Percentiles rank a stretch among this genome's conserved stretches.
Evolutionary conservation across 2,797 vertebrate species (phyloP).

Genomic region (Lithobates pipiens): DNA sequence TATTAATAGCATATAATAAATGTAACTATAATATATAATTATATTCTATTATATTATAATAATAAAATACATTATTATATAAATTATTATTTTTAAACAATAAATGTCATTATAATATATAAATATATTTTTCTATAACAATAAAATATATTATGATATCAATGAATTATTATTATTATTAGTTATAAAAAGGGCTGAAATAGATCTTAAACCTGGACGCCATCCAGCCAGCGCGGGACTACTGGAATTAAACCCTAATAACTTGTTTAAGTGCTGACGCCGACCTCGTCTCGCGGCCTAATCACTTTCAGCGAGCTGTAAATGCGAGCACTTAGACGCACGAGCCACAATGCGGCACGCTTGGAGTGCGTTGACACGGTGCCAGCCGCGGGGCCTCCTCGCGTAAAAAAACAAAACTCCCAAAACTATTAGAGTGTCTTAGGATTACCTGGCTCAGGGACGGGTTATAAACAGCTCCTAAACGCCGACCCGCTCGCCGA

Average conservation of each 20-base stretch:
- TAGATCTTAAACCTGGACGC: not conserved
- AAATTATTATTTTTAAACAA: no score
- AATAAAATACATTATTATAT: no score
- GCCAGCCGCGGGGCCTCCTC: not conserved
- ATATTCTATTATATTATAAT: no score
- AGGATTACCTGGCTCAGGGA: not conserved
- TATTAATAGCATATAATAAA: no score
- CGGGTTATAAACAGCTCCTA: slow-evolving; percentile 9
- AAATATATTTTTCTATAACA: no score
- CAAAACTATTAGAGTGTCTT: not conserved
- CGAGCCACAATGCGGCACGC: not conserved
- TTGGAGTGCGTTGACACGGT: not conserved
- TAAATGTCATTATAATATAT: no score
- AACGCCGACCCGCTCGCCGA: slow-evolving; percentile 7
- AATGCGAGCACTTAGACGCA: not conserved
- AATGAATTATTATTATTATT: no score
- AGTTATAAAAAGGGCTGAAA: not conserved
- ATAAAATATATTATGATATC: no score
- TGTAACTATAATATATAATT: no score
- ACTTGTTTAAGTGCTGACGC: slow-evolving; percentile 5
- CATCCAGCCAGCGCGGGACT: not conserved
- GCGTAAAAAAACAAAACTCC: not conserved
- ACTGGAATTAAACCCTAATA: slow-evolving; percentile 16
- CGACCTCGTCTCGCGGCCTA: slow-evolving; percentile 3
- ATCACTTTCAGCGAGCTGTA: not conserved